These are phyloP conservation scores for Tympanuchus pallidicinctus DNA, from an alignment of 2,113 vertebrate genomes.

Conservation along the genomic window DNA sequence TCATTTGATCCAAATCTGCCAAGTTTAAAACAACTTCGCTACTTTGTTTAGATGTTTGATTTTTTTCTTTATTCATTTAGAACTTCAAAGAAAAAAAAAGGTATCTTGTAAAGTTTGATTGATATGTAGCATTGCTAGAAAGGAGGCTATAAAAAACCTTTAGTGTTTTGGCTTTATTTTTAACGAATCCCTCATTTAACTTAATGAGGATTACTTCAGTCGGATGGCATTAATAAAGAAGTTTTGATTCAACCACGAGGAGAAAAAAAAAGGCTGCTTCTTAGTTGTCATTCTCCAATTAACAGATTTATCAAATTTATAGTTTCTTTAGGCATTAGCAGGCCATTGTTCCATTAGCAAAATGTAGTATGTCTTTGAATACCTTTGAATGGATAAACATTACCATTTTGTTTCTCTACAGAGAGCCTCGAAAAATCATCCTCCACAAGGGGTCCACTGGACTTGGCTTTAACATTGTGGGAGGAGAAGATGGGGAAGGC, in stretches of 20 bases:
- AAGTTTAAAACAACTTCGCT: neutral
- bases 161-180: neutral
- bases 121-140: neutral
- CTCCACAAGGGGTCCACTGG: constrained; percentile 96
- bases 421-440: constrained; percentile 94
- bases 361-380: neutral
- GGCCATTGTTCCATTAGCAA: neutral
- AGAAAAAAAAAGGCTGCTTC: neutral
- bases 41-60: neutral
- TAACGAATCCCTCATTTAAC: neutral
- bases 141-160: neutral
- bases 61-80: neutral
- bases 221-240: neutral
- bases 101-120: neutral
- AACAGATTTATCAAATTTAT: neutral
- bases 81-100: neutral
- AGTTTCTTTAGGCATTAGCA: neutral
- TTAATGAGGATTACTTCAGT: neutral
- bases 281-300: neutral
- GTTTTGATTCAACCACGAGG: neutral
- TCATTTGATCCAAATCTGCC: neutral
- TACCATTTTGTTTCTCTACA: constrained; percentile 79
- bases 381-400: neutral
- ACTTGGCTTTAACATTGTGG: constrained; percentile 97
- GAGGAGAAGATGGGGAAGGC: constrained; percentile 96